Evolutionary conservation across 2,797 vertebrate genomes (phyloP).

Genomic region (Betta splendens): DNA sequence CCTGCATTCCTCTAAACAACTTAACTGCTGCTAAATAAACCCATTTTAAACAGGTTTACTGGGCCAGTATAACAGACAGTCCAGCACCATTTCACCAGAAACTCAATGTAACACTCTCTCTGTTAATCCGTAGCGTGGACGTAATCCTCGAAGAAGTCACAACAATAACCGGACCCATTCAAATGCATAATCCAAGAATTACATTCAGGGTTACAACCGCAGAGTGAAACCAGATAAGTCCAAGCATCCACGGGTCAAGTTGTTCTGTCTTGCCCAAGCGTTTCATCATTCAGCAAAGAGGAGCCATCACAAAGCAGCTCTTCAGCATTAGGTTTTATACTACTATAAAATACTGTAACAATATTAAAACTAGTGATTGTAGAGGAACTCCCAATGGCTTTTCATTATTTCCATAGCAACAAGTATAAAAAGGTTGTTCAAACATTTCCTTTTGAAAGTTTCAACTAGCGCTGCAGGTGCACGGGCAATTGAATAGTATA

Average conservation of each 20-base stretch:
- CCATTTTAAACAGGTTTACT: conserved; percentile 35
- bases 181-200: conserved; percentile 55
- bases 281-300: conserved; percentile 41
- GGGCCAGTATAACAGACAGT: conserved; percentile 36
- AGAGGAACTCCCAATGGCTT: conserved; percentile 32
- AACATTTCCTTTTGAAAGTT: conserved; percentile 46
- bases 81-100: conserved; percentile 42
- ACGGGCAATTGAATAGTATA: conserved; percentile 63
- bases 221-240: conserved; percentile 24
- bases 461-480: conserved; percentile 59
- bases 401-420: conserved; percentile 48
- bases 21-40: conserved; percentile 51
- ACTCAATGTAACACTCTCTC: conserved; percentile 59
- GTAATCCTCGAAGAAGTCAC: conserved; percentile 61
- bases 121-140: conserved; percentile 56
- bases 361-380: conserved; percentile 23
- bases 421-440: conserved; percentile 49
- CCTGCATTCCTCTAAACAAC: no score
- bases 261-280: conserved; percentile 36
- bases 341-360: conserved; percentile 31
- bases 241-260: not conserved
- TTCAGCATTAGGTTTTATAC: conserved; percentile 23
- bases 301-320: conserved; percentile 17
- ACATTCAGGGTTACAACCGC: conserved; percentile 36
- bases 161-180: conserved; percentile 51